A percentile compares a stretch with the other conserved stretches of the same genome.
Conservation (phyloP, 2,888 invertebrate genomes). For the Melanotus villosus region DNA sequence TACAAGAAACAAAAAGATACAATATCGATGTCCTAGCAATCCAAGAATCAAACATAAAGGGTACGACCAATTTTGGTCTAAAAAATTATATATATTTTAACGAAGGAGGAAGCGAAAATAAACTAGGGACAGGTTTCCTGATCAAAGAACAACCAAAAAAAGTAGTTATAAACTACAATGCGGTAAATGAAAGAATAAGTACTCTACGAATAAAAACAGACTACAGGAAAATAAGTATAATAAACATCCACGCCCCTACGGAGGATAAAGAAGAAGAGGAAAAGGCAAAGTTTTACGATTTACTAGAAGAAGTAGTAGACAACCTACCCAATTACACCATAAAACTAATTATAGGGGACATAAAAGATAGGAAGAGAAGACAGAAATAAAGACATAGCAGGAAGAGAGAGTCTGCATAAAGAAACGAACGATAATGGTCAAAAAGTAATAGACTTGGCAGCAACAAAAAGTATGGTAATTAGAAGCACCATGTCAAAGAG, state of each 20-base stretch:
- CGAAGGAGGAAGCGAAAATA: conserved; percentile 5
- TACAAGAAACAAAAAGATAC: not conserved
- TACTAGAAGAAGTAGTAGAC: not conserved
- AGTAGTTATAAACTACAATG: not conserved
- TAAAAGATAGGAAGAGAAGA: not conserved
- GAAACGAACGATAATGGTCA: not conserved
- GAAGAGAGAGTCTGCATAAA: not conserved
- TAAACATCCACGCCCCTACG: not conserved
- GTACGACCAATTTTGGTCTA: not conserved
- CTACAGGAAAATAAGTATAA: not conserved
- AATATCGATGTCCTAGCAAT: not conserved
- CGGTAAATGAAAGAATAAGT: conserved; percentile 8
- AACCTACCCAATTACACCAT: not conserved
- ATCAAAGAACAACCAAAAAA: not conserved
- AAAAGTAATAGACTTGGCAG: not conserved
- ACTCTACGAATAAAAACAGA: conserved; percentile 1
- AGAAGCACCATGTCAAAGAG: conserved; percentile 1
- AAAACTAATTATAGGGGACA: conserved; percentile 1
- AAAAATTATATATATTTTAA: conserved; percentile 1
- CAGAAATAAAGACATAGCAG: conserved; percentile 1
- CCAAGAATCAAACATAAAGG: not conserved
- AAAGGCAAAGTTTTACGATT: not conserved
- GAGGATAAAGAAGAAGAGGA: conserved; percentile 6
- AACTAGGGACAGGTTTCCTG: not conserved
- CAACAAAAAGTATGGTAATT: not conserved